Percentiles rank a stretch among this genome's conserved stretches.
phyloP scores from a whole-genome alignment of 35 echinoderm and acorn worm genomes.

The Eucidaris tribuloides region DNA sequence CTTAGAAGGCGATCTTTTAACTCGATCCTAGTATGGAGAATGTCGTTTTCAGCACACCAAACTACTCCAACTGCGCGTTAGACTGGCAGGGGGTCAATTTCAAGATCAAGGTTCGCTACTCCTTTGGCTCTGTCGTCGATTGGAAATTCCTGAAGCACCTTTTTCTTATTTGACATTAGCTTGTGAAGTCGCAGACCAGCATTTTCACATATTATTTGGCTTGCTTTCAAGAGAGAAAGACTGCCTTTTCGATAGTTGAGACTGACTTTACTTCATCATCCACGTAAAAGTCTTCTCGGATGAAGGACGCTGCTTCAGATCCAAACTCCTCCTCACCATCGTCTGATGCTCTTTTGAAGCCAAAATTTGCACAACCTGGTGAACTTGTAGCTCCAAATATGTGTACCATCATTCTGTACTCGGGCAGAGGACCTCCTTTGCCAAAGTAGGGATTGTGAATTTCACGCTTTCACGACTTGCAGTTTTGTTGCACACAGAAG shows the following conservation, averaged over 20 bases:
- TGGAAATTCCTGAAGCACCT: constrained; percentile 19
- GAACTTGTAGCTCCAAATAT: constrained; percentile 50
- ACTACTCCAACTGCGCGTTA: constrained; percentile 30
- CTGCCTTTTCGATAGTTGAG: constrained; percentile 26
- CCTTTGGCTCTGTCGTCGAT: constrained; percentile 22
- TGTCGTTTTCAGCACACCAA: constrained; percentile 38
- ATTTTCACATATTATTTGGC: constrained; percentile 23
- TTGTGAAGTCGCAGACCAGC: constrained; percentile 37
- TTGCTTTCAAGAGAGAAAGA: constrained; percentile 2
- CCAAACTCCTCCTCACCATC: constrained; percentile 45
- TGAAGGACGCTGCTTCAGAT: constrained; percentile 17
- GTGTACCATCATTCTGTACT: constrained; percentile 36
- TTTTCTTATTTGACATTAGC: constrained; percentile 16
- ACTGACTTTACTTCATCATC: constrained; percentile 60
- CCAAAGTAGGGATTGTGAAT: neutral
- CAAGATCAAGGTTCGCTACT: constrained; percentile 42
- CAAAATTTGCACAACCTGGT: constrained; percentile 72
- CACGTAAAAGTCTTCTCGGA: constrained; percentile 70
- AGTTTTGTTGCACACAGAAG: neutral
- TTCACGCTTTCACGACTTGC: neutral
- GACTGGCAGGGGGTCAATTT: neutral
- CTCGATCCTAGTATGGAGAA: constrained; percentile 9
- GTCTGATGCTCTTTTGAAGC: constrained; percentile 41
- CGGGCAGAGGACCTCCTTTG: neutral
- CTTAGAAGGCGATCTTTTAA: constrained; percentile 32